These are phyloP conservation scores for Aphelocoma californica DNA, from an alignment of 2,797 vertebrate species.

Conservation along the genomic window DNA sequence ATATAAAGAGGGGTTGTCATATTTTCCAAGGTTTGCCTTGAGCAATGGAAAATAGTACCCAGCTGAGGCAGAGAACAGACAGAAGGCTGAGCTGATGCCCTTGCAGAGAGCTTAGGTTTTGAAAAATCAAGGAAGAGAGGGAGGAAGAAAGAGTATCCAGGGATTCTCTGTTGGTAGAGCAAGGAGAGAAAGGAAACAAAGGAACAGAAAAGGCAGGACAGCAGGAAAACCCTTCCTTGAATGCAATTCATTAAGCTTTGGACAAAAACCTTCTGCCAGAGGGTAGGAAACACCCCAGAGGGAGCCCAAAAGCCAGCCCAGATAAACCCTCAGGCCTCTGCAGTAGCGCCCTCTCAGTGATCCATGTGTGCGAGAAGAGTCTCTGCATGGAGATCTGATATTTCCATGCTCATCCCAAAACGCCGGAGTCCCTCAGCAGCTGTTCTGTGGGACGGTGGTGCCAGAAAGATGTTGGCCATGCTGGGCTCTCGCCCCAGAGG, in stretches of 20 bases:
- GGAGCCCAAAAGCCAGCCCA: not conserved
- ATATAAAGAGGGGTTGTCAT: not conserved
- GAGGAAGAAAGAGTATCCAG: not conserved
- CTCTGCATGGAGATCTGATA: not conserved
- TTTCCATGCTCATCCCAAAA: not conserved
- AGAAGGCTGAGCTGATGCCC: not conserved
- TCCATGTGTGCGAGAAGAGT: accelerated
- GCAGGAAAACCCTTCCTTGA: not conserved
- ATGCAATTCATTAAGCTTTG: not conserved
- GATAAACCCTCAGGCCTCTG: not conserved
- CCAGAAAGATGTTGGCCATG: not conserved
- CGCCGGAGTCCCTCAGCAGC: accelerated
- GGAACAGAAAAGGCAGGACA: not conserved
- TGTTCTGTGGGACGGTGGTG: not conserved
- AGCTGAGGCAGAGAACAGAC: not conserved
- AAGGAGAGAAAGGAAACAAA: not conserved
- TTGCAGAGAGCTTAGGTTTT: not conserved
- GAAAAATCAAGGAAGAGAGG: not conserved
- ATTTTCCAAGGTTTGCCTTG: not conserved
- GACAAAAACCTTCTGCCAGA: not conserved
- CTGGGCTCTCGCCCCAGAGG: not conserved
- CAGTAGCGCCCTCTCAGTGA: not conserved
- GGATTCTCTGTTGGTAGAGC: not conserved
- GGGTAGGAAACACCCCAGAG: not conserved
- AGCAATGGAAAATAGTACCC: not conserved